Evolutionary conservation across 2,797 vertebrate genomes (phyloP), one percentile per base, ranked within the genome.

Genomic region (Halcyon leucocephala): DNA sequence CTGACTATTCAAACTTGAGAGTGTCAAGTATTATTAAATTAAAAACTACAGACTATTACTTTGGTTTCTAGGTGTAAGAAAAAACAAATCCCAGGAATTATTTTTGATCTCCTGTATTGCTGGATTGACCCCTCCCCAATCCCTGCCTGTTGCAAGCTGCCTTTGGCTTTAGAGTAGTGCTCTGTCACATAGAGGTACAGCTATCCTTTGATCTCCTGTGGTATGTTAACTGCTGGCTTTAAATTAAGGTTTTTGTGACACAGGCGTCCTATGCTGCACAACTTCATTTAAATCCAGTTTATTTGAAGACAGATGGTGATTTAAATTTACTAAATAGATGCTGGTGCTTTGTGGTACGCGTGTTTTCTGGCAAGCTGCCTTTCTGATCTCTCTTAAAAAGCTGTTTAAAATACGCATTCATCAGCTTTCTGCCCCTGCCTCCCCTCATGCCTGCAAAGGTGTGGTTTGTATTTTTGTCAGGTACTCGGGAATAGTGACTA

Each of bases 271-370:
- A 0, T n/a, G 58, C 42, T 93, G 49, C 25, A 49, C 55, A 93
- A 49, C 41, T 78, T 86, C 61, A 35, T 54, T 69, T 58, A 65
- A 89, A 91, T 48, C 66, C 48, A 62, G 19, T 74, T 81, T 41
- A 74, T 67, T 57, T 86, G 33, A 74, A 81, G 55, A 54, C 84
- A 87, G 54, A 24, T 62, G 62, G 33, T 67, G 35, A 67, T 67
- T 90, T 37, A 74, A 83, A 52, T 64, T 35, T 46, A 41, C 39
- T 78, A 25, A 86, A 17, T 28, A 66, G 64, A 42, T 60, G 11
- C 25, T 33, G 62, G 33, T 1, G 3, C 66, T 71, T 21, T 13
- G 13, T 69, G 39, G 5, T 46, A 11, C 31, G 12, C 37, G 25
- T 2, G 1, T 4, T 28, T 55, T 29, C 71, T 73, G 71, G 70